These are phyloP conservation scores for Agrochola litura DNA, from an alignment of 2,888 invertebrate species.

Conservation along the genomic window DNA sequence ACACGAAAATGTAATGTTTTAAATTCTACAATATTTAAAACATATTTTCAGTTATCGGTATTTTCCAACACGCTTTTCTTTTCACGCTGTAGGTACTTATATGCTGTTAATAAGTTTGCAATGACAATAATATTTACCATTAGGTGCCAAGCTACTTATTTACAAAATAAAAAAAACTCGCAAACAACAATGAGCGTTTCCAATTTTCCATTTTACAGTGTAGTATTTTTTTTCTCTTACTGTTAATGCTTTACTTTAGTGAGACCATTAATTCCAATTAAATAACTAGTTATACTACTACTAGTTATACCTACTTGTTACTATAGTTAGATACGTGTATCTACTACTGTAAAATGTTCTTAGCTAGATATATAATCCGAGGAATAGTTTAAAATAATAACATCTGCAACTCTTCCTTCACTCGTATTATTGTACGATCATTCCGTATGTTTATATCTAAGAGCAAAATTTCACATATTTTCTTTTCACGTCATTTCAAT, in stretches of 20 bases:
- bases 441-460: constrained; percentile 34
- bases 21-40: too few species aligned
- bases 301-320: too few species aligned
- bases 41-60: neutral
- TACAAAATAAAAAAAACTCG: neutral
- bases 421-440: constrained; percentile 55
- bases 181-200: constrained; percentile 1
- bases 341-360: neutral
- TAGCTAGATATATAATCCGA: constrained; percentile 10
- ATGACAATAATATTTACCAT: neutral
- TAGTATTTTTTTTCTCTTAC: neutral
- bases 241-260: neutral
- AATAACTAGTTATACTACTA: neutral
- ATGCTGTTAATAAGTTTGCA: neutral
- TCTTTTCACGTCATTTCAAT: constrained; percentile 51
- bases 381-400: constrained; percentile 46
- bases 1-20: too few species aligned
- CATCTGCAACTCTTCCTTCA: constrained; percentile 60
- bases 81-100: neutral
- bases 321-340: neutral
- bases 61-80: constrained; percentile 17
- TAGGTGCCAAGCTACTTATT: neutral
- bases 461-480: constrained; percentile 47
- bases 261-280: neutral
- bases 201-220: neutral